Base-by-base conservation (phyloP, 2,888 invertebrate genomes). In the Merodon equestris region DNA sequence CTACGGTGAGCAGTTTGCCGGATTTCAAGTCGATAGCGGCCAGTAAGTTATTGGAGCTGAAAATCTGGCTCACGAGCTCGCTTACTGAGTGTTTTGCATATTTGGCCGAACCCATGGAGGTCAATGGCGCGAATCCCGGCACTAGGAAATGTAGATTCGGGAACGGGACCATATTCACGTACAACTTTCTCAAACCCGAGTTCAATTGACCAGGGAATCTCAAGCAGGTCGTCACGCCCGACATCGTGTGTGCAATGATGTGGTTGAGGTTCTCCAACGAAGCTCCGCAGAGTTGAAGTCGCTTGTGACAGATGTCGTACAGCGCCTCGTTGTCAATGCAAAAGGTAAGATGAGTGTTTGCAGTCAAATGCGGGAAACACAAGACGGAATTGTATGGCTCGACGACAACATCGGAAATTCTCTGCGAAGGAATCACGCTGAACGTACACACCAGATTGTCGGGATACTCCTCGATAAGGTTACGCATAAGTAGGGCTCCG, bases 171-270 rank as follows among this genome's bases (percentile, higher is more conserved):
- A 97, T 96, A 88, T 96, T 97, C 19, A 96, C 94, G 0, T 94
- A 94, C n/a, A 95, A 89, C 88, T 97, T 94, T 15, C 96, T 90
- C 0, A 97, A 89, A 84, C 96, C 96, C 0, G 96, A 95, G 87
- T 96, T 97, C 84, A 97, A 88, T 85, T 97, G 96, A n/a, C 96
- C 97, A 0, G 96, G 96, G 91, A 96, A 97, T 9, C 96, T 91
- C 1, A 96, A 90, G 67, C 93, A 93, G 0, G 93, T 93, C 0
- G 95, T 95, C 7, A 95, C 92, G 0, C 95, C 95, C 0, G 94
- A 90, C 85, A 88, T 87, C 12, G 87, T 85, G 9, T 87, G 73
- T 0, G 86, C 86, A 1, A 88, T 86, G 18, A 88, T 85, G 42
- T 87, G 86, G 56, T 88, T 88, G 15, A 86, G 84, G 27, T 88